phyloP scores from a whole-genome alignment of 2,797 vertebrate genomes.

The Ciconia nigra region DNA sequence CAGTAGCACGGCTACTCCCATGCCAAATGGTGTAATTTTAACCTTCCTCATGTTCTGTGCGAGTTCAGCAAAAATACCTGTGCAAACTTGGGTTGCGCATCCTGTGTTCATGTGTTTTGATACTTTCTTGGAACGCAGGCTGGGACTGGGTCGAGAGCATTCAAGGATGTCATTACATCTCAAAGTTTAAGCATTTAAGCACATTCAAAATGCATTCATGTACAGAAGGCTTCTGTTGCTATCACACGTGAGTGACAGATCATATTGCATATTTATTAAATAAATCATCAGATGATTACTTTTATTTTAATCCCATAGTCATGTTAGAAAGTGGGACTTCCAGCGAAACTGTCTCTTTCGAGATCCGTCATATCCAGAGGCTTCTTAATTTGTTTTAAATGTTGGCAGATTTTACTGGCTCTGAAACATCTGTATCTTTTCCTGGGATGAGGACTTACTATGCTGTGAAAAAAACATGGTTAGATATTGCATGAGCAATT shows the following conservation, averaged over 20 bases:
- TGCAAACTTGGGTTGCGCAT: neutral
- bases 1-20: neutral
- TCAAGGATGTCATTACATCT: neutral
- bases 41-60: neutral
- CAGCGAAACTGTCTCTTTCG: neutral
- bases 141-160: neutral
- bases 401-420: neutral
- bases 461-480: neutral
- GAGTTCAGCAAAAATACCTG: conserved; percentile 16
- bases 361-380: neutral
- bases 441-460: neutral
- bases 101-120: neutral
- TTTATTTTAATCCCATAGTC: neutral
- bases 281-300: neutral
- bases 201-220: neutral
- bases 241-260: neutral
- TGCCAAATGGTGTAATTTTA: neutral
- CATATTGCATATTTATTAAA: neutral
- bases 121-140: neutral
- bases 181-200: neutral
- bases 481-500: conserved; percentile 23
- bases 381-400: neutral
- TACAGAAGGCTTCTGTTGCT: neutral
- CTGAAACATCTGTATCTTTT: conserved; percentile 36
- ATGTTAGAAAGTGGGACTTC: neutral